Evolutionary conservation across 2,113 vertebrate species (phyloP).

Genomic region (Rhabdomys dilectus): DNA sequence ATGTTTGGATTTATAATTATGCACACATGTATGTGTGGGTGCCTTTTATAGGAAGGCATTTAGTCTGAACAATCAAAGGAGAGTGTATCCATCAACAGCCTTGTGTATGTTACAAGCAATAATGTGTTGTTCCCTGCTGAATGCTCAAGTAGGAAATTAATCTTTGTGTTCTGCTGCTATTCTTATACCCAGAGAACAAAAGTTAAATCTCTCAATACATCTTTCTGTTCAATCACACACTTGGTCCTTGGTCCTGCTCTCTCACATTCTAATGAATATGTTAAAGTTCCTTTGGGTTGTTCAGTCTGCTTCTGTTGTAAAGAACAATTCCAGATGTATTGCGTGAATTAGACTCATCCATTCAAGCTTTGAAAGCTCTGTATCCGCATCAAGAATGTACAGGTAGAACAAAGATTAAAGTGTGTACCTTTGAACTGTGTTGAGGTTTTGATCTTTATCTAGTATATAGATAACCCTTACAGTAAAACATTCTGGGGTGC

Average conservation of each 20-base stretch:
- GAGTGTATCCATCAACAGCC: conserved; percentile 81
- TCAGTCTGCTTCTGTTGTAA: conserved; percentile 5
- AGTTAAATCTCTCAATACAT: conserved; percentile 75
- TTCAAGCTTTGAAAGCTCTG: conserved; percentile 11
- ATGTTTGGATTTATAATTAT: conserved; percentile 67
- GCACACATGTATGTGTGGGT: conserved; percentile 54
- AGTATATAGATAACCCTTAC: background rate
- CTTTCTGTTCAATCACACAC: conserved; percentile 80
- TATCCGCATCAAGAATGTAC: background rate
- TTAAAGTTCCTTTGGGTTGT: conserved; percentile 62
- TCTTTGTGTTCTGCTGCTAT: conserved; percentile 80
- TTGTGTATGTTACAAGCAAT: conserved; percentile 85
- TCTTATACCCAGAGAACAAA: conserved; percentile 71
- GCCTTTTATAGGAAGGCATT: conserved; percentile 72
- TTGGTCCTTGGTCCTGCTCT: conserved; percentile 43
- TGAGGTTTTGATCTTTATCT: background rate
- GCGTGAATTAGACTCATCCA: background rate
- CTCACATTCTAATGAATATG: conserved; percentile 64
- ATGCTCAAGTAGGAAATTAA: conserved; percentile 87
- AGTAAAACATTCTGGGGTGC: background rate
- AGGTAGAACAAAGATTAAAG: conserved; percentile 31
- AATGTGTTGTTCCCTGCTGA: conserved; percentile 84
- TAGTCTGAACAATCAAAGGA: conserved; percentile 80
- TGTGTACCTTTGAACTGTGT: conserved; percentile 22
- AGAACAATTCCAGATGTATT: conserved; percentile 16